Conservation (phyloP, 2,797 vertebrate genomes). For the Pempheris klunzingeri region DNA sequence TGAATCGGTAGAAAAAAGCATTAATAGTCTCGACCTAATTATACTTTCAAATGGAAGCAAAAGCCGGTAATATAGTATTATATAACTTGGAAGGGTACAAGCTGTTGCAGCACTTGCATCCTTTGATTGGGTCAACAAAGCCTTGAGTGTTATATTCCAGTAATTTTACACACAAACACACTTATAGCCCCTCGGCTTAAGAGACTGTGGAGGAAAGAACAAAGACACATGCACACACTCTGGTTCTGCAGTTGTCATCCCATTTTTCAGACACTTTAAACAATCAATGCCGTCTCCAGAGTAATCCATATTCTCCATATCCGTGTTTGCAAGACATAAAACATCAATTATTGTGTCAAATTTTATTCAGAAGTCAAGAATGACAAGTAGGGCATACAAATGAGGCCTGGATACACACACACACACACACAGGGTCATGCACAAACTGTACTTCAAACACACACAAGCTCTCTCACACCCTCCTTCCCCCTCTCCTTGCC, state of each 20-base stretch:
- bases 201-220: conserved; percentile 46
- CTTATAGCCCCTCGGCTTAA: conserved; percentile 19
- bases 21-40: conserved; percentile 47
- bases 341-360: conserved; percentile 74
- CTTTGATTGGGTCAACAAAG: conserved; percentile 60
- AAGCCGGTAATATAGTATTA: conserved; percentile 13
- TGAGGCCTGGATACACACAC: conserved; percentile 35
- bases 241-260: conserved; percentile 53
- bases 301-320: conserved; percentile 70
- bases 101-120: conserved; percentile 45
- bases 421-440: conserved; percentile 1
- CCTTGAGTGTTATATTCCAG: conserved; percentile 32
- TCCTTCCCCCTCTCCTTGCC: not conserved
- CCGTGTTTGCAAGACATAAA: conserved; percentile 64
- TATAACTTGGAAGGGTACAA: conserved; percentile 41
- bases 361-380: conserved; percentile 63
- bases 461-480: not conserved
- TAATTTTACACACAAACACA: conserved; percentile 50
- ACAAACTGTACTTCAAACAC: conserved; percentile 3
- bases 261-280: conserved; percentile 72
- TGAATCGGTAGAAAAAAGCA: conserved; percentile 27
- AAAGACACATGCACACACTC: conserved; percentile 39
- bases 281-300: conserved; percentile 65
- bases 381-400: conserved; percentile 60
- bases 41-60: conserved; percentile 49